These are phyloP conservation scores for Troglohyphantes excavatus DNA, from an alignment of 2,888 invertebrate genomes.

Conservation along the genomic window DNA sequence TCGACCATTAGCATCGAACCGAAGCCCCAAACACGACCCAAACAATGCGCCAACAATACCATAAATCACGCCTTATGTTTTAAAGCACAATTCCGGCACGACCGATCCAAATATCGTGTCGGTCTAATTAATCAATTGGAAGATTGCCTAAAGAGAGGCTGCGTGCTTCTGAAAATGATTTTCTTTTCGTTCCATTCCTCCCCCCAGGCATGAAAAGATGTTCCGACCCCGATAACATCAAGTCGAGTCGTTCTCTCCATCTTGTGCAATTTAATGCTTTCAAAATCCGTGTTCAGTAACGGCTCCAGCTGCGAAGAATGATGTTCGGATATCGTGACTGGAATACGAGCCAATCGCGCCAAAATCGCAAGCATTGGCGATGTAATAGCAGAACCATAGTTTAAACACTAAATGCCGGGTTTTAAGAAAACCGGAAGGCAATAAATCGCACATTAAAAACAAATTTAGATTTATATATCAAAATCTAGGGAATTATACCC, in stretches of 20 bases:
- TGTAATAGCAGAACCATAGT: not conserved
- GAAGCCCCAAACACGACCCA: not conserved
- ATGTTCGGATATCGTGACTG: constrained; percentile 70
- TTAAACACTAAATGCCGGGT: not conserved
- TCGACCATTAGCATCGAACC: no score
- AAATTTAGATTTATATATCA: no score
- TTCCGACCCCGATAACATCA: constrained; percentile 32
- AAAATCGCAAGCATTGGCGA: constrained; percentile 1
- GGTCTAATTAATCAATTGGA: constrained; percentile 30
- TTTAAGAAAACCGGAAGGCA: no score
- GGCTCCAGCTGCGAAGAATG: constrained; percentile 59
- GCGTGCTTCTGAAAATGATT: not conserved
- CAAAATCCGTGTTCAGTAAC: constrained; percentile 53
- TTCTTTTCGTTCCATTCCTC: not conserved
- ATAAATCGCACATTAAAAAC: no score
- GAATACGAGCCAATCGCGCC: constrained; percentile 32
- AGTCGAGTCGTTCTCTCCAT: not conserved
- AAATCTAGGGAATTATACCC: no score
- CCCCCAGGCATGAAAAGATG: constrained; percentile 12
- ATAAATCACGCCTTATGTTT: not conserved
- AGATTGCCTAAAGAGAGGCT: not conserved
- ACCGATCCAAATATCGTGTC: not conserved
- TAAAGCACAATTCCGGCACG: not conserved
- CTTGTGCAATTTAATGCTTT: constrained; percentile 54
- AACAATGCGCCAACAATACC: not conserved